Evolutionary conservation across 2,888 invertebrate genomes (phyloP), one percentile per base, ranked within the genome.

Genomic region (Andrena dorsata): DNA sequence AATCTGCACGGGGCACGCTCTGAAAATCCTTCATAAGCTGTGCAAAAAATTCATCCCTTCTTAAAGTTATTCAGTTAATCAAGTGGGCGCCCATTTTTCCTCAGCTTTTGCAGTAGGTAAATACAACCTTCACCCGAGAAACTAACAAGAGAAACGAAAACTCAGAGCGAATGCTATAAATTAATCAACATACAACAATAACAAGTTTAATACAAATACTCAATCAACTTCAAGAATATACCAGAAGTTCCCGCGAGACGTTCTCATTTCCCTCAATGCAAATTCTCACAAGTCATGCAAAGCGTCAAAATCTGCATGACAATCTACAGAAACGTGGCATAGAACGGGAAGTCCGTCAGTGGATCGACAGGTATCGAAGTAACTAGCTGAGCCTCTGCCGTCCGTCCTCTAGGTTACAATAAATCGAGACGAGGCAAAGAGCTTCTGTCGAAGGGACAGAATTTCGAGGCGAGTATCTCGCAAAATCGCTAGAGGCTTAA

Each of bases 401-500:
- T 60, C 51, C 41, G 70, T 53, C 64, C 23, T 41, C 41, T 26
- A n/a, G 61, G 53, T 64, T 69, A 8, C 30, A 51, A 69, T 81
- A 73, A 70, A 63, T 68, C 51, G 32, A 56, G 4, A 75, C 51
- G 20, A 32, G n/a, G 13, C 30, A 16, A 65, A 60, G 41, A 47
- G 10, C n/a, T n/a, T 26, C n/a, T 7, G 2, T 0, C 63, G 28
- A 51, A 23, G 51, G 49, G 51, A 51, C 51, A 70, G 49, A 72
- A 73, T 81, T 53, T 65, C 78, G 28, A 20, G 63, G 65, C 7
- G n/a, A 65, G 47, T 63, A 41, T 30, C 30, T 10, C 71, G 20
- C 26, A 30, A 74, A 68, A 66, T 80, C 63, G 66, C n/a, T 56
- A 13, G 32, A 49, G 49, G 41, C 20, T 68, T n/a, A 28, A 8